Conservation (phyloP, 2,797 vertebrate species). For the Mus spretus region DNA sequence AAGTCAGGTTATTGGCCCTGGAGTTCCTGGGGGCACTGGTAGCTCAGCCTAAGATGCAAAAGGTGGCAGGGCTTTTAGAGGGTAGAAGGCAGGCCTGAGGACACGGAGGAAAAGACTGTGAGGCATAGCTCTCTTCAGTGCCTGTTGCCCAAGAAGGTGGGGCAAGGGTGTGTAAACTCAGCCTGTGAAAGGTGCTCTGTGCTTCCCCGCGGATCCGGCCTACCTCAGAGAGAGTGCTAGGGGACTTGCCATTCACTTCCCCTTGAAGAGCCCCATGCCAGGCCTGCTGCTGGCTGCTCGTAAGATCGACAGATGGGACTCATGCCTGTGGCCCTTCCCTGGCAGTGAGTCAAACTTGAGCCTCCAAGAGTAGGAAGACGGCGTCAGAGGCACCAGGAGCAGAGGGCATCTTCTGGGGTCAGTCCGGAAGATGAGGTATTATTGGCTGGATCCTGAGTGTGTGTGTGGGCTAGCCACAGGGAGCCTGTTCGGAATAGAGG, state of each 20-base stretch:
- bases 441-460: neutral
- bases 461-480: neutral
- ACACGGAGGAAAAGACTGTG: neutral
- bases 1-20: neutral
- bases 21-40: neutral
- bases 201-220: neutral
- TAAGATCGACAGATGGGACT: neutral
- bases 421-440: neutral
- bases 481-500: slow-evolving; percentile 5
- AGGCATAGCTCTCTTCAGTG: neutral
- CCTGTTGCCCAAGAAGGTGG: neutral
- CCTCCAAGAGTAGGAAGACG: neutral
- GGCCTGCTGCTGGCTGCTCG: neutral
- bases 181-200: neutral
- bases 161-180: neutral
- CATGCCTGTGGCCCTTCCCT: neutral
- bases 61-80: neutral
- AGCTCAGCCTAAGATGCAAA: neutral
- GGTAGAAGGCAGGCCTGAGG: neutral
- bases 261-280: neutral
- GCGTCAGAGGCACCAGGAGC: neutral
- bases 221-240: neutral
- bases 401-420: neutral
- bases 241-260: neutral
- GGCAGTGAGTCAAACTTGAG: neutral